Evolutionary conservation across 2,113 vertebrate species (phyloP).

Genomic region (Tringa solitaria): DNA sequence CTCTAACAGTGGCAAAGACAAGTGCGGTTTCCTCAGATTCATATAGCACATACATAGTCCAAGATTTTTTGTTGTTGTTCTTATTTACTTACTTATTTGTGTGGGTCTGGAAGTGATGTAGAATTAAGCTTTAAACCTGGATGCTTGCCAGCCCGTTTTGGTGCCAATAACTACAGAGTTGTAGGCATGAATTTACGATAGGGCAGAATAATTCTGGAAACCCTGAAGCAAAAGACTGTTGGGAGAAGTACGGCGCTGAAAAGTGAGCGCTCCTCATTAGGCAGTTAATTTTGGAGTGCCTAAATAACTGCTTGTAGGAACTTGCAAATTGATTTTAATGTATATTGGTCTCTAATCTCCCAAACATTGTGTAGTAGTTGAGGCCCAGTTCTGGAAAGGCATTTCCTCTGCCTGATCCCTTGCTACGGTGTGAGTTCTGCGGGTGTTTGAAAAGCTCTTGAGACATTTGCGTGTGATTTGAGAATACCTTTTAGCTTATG

Average conservation of each 20-base stretch:
- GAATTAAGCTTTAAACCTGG: background rate
- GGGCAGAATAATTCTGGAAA: constrained; percentile 3
- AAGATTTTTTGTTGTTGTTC: background rate
- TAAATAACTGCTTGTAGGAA: constrained; percentile 37
- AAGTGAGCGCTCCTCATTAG: background rate
- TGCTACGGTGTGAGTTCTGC: background rate
- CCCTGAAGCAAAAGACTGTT: constrained; percentile 2
- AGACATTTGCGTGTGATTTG: background rate
- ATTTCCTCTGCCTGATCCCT: background rate
- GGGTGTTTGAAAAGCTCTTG: background rate
- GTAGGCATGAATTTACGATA: background rate
- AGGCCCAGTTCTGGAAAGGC: background rate
- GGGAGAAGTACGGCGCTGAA: background rate
- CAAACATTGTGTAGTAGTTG: background rate
- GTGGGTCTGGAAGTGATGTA: background rate
- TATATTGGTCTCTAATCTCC: constrained; percentile 22
- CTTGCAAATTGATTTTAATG: constrained; percentile 34
- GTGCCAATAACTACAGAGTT: background rate
- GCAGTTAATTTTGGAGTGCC: constrained; percentile 28
- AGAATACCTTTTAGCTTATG: background rate
- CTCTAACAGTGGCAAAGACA: background rate
- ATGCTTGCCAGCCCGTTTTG: background rate
- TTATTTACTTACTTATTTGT: background rate
- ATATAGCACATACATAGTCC: background rate
- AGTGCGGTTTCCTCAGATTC: background rate